Evolutionary conservation across 2,797 vertebrate genomes (phyloP).

Genomic region (Hoplostethus mediterraneus): DNA sequence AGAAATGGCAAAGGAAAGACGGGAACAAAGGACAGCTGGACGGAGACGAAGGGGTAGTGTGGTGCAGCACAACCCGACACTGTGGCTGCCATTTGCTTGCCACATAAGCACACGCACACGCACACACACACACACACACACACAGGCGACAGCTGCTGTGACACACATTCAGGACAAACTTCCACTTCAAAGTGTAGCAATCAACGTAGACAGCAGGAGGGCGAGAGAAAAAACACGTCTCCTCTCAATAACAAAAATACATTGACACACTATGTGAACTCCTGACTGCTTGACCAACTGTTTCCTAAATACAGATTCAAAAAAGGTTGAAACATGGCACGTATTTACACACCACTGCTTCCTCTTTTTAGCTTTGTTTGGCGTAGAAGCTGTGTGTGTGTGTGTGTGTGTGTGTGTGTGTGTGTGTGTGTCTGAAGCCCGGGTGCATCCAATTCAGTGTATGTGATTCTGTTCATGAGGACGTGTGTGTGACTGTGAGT

Average conservation of each 20-base stretch:
- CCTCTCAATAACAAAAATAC: neutral
- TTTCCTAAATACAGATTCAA: constrained; percentile 17
- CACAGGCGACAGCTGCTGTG: constrained; percentile 69
- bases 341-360: constrained; percentile 23
- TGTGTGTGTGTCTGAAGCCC: neutral
- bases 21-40: constrained; percentile 73
- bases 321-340: constrained; percentile 30
- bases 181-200: constrained; percentile 28
- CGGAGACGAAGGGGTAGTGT: constrained; percentile 61
- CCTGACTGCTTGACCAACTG: constrained; percentile 20
- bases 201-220: neutral
- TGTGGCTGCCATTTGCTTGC: constrained; percentile 55
- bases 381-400: neutral
- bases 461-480: constrained; percentile 21
- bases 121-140: constrained; percentile 27
- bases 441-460: constrained; percentile 13
- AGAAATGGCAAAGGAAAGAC: constrained; percentile 50
- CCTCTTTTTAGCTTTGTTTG: constrained; percentile 8
- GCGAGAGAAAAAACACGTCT: neutral
- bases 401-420: constrained; percentile 12
- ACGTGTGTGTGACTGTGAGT: constrained; percentile 38
- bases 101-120: constrained; percentile 37
- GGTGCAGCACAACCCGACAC: constrained; percentile 47
- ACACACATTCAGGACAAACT: constrained; percentile 36
- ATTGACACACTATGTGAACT: neutral